These are phyloP conservation scores for Elanus axillaris DNA, from an alignment of 2,113 vertebrate genomes.

Conservation along the genomic window DNA sequence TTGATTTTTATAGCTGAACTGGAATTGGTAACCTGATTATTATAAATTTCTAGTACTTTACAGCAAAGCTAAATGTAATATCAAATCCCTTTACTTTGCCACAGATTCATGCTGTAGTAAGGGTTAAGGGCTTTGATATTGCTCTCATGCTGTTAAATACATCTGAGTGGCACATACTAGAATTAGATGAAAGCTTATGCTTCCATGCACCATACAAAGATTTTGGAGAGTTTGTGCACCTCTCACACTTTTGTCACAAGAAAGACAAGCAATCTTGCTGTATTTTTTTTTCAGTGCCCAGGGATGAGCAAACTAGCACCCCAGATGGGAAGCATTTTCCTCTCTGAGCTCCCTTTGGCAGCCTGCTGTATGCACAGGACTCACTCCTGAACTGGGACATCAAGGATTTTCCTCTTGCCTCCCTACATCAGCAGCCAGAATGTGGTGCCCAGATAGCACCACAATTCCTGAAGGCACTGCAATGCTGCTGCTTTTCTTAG, in stretches of 20 bases:
- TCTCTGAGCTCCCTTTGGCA: not conserved
- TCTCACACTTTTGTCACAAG: not conserved
- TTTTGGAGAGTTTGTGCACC: not conserved
- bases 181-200: not conserved
- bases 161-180: not conserved
- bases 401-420: not conserved
- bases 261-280: not conserved
- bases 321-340: not conserved
- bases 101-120: not conserved
- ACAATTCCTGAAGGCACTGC: not conserved
- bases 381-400: not conserved
- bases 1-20: not conserved
- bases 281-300: not conserved
- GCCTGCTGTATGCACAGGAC: not conserved
- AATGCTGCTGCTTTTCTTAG: not conserved
- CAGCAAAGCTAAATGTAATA: not conserved
- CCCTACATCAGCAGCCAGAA: not conserved
- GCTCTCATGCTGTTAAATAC: not conserved
- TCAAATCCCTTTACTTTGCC: not conserved
- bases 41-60: not conserved
- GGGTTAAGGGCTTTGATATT: not conserved
- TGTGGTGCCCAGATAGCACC: not conserved
- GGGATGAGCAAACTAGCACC: not conserved
- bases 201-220: not conserved
- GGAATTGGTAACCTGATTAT: not conserved